These are phyloP conservation scores for Alauda arvensis DNA, from an alignment of 2,797 vertebrate species.

Conservation along the genomic window DNA sequence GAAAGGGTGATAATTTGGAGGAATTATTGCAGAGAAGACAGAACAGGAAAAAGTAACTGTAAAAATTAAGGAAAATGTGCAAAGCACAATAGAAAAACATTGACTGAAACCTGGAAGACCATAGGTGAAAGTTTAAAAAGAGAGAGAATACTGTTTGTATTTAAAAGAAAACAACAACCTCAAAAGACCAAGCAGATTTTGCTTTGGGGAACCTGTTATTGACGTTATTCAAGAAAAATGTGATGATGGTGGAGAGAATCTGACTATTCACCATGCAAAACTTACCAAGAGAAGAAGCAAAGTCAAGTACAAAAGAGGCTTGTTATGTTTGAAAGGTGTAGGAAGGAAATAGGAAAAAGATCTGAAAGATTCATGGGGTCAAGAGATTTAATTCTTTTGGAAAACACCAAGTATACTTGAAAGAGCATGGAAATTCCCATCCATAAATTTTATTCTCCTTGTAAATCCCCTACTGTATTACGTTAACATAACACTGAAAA, in stretches of 20 bases:
- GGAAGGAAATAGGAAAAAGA: constrained; percentile 18
- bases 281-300: neutral
- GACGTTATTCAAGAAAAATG: neutral
- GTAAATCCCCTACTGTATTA: neutral
- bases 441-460: neutral
- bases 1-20: neutral
- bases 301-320: neutral
- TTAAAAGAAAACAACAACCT: neutral
- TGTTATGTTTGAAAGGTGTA: neutral
- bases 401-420: neutral
- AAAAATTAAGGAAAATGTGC: neutral
- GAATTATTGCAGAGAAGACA: neutral
- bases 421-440: neutral
- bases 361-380: neutral
- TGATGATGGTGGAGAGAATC: neutral
- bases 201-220: neutral
- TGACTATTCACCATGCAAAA: neutral
- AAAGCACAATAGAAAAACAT: neutral
- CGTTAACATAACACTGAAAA: neutral
- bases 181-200: neutral
- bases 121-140: neutral
- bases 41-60: neutral
- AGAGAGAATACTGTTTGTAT: neutral
- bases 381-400: neutral
- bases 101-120: neutral